Base-by-base conservation (phyloP, 2,888 invertebrate genomes). In the Torymus aiolomorphi region DNA sequence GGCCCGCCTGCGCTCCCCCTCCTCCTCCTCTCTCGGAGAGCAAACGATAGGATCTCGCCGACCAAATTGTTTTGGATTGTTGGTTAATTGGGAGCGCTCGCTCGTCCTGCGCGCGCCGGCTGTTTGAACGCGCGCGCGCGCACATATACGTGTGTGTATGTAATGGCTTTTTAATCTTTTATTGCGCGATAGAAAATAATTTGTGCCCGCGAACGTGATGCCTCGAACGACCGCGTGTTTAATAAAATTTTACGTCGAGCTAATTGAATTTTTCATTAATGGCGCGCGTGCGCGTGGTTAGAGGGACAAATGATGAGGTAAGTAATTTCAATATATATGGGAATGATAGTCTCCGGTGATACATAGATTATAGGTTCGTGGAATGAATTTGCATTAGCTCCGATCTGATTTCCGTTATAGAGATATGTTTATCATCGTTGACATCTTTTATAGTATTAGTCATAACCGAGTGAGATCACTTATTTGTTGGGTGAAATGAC, bases 61-160 rank as follows among this genome's bases (percentile, higher is more conserved):
- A 80, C 88, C 87, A 88, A 88, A 89, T 89, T 88, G 88, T 88
- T 88, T 89, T 86, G 88, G 87, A 88, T 88, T 88, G 88, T 88
- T 87, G 87, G 88, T 88, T 89, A 89, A 89, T 89, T 88, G 88
- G 88, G 83, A 86, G 78, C 18, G 31, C 14, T 10, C 57, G 8
- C 42, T 54, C 8, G 13, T 2, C 31, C n/a, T 31, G 18, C 31
- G 24, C 31, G 24, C 16, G 12, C 49, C 49, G 49, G 62, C 11
- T 49, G 10, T n/a, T 54, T n/a, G 51, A 13, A 18, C 54, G 54
- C 14, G 42, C 0, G n/a, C 10, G 5, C 31, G 16, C 16, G 16
- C n/a, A n/a, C n/a, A n/a, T 51, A 16, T 49, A 49, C 18, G 11
- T 65, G 11, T 51, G 18, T 65, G 14, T 70, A 18, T 51, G 10